Conservation (phyloP, 1,140 invertebrate genomes). For the Lepidurus apus region DNA sequence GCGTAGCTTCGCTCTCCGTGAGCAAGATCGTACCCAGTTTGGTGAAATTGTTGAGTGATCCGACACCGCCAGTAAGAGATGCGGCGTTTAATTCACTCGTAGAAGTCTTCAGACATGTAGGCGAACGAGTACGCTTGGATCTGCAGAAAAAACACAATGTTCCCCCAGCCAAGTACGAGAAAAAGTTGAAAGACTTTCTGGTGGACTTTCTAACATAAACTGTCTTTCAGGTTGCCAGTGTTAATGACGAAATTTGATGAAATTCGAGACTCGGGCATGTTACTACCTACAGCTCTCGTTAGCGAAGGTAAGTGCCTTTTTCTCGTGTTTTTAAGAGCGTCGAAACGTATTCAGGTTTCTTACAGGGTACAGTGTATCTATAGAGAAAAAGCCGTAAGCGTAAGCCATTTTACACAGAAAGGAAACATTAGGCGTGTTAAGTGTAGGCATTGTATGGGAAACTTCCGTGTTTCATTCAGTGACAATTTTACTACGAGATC, state of each 20-base stretch:
- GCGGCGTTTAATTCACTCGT: slow-evolving; percentile 76
- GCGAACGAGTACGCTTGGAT: slow-evolving; percentile 77
- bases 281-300: slow-evolving; percentile 64
- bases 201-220: neutral
- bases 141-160: slow-evolving; percentile 67
- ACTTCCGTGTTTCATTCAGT: neutral
- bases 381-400: slow-evolving; percentile 4
- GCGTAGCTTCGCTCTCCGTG: slow-evolving; percentile 70
- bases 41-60: slow-evolving; percentile 80
- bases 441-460: neutral
- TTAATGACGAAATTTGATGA: slow-evolving; percentile 83
- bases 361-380: neutral
- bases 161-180: slow-evolving; percentile 62
- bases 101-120: slow-evolving; percentile 88
- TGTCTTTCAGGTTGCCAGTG: slow-evolving; percentile 52
- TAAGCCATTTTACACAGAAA: neutral
- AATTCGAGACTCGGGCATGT: slow-evolving; percentile 66
- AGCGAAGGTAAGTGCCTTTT: slow-evolving; percentile 36
- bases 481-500: neutral
- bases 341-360: too few relatives aligned
- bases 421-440: neutral
- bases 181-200: neutral
- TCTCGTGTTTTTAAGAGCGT: neutral
- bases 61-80: slow-evolving; percentile 78
- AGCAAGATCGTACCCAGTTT: slow-evolving; percentile 74